A percentile compares a stretch with the other conserved stretches of the same genome.
These are phyloP conservation scores for Myotis yumanensis DNA, from an alignment of 2,113 vertebrate genomes.

Conservation along the genomic window DNA sequence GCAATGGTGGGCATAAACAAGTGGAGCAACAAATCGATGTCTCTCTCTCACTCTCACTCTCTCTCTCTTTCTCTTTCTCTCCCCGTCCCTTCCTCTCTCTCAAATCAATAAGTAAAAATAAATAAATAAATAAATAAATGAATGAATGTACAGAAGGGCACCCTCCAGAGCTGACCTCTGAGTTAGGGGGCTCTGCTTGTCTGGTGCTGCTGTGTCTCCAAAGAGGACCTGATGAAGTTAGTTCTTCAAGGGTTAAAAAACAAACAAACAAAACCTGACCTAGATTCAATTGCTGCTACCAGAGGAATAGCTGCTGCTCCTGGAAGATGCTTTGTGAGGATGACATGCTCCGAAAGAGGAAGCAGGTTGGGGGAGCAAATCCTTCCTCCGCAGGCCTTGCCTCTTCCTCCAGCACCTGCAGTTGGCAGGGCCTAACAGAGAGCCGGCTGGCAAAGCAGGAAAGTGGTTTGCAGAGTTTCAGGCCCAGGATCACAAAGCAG, in stretches of 20 bases:
- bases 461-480: not conserved
- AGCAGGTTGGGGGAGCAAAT: not conserved
- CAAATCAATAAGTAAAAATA: not conserved
- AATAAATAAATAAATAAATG: not conserved
- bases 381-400: not conserved
- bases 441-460: not conserved
- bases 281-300: not conserved
- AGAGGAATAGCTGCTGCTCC: not conserved
- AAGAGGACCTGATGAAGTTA: not conserved
- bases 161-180: not conserved
- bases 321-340: not conserved
- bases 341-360: not conserved
- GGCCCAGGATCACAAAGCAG: not conserved
- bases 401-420: not conserved
- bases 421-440: not conserved
- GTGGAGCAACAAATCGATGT: not conserved
- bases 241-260: not conserved
- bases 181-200: not conserved
- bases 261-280: not conserved
- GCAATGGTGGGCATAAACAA: not conserved
- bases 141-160: not conserved
- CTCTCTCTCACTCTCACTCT: not conserved
- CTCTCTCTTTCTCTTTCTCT: not conserved
- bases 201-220: not conserved
- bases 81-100: not conserved